Percentiles rank a stretch among this genome's conserved stretches.
phyloP scores from a whole-genome alignment of 2,888 invertebrate species.

The Lasius fuliginosus region DNA sequence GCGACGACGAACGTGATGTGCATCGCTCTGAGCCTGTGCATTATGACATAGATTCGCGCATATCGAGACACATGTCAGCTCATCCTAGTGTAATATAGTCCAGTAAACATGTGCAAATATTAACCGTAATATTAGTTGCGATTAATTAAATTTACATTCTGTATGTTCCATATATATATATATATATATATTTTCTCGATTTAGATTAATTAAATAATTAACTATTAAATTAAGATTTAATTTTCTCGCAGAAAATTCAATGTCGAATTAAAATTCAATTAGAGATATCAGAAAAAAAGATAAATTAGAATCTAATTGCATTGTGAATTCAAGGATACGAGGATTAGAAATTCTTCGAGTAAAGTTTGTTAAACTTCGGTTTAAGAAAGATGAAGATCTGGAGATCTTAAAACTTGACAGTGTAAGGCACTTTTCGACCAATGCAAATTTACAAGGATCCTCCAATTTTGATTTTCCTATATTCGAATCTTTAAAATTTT shows the following conservation, averaged over 20 bases:
- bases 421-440: background rate
- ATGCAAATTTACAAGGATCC: background rate
- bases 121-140: background rate
- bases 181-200: background rate
- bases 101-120: slow-evolving; percentile 11
- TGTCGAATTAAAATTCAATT: background rate
- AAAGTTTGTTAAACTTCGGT: background rate
- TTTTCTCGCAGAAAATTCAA: background rate
- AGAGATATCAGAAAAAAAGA: background rate
- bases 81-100: background rate
- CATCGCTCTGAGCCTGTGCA: slow-evolving; percentile 75
- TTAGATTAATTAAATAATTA: slow-evolving; percentile 11
- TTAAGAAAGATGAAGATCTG: background rate
- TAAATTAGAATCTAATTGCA: background rate
- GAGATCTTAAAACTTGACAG: background rate
- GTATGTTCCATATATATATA: background rate
- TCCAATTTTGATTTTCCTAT: background rate
- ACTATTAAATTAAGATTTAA: background rate
- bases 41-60: slow-evolving; percentile 69
- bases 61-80: slow-evolving; percentile 42
- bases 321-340: background rate
- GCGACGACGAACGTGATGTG: slow-evolving; percentile 76
- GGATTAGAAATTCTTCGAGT: background rate
- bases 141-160: slow-evolving; percentile 14
- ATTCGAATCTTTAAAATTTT: background rate